A percentile compares a stretch with the other conserved stretches of the same genome.
These are phyloP conservation scores for Tenthredo amoena DNA, from an alignment of 2,888 invertebrate genomes.

Conservation along the genomic window DNA sequence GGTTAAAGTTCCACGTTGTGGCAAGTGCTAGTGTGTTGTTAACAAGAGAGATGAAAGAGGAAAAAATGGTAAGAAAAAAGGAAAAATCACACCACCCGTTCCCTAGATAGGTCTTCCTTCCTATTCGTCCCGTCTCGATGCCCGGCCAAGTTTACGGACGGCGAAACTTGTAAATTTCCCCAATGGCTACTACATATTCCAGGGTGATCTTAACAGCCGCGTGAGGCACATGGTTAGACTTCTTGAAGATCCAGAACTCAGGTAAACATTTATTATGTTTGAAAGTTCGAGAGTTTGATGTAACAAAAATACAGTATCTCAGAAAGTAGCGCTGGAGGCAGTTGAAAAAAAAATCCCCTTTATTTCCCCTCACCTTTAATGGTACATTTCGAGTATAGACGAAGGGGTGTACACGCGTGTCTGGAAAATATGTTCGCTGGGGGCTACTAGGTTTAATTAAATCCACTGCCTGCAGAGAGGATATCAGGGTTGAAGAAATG, in stretches of 20 bases:
- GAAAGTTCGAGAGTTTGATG: slow-evolving; percentile 47
- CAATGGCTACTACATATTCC: slow-evolving; percentile 56
- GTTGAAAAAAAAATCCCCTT: background rate
- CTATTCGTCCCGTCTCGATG: slow-evolving; percentile 45
- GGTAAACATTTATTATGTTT: slow-evolving; percentile 49
- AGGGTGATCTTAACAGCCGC: slow-evolving; percentile 51
- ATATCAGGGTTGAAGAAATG: background rate
- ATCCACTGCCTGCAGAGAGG: slow-evolving; percentile 63
- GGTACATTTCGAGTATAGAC: slow-evolving; percentile 8
- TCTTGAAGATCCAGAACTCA: slow-evolving; percentile 46
- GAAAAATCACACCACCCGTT: slow-evolving; percentile 41
- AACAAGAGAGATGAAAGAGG: slow-evolving; percentile 16
- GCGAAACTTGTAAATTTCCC: slow-evolving; percentile 56
- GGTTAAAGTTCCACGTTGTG: background rate
- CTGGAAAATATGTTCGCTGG: slow-evolving; percentile 65
- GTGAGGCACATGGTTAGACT: slow-evolving; percentile 40
- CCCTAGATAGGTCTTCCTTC: slow-evolving; percentile 39
- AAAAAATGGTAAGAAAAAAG: background rate
- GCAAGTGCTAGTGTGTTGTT: background rate
- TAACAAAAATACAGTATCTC: slow-evolving; percentile 48
- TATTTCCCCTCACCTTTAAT: background rate
- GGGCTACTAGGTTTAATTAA: slow-evolving; percentile 73
- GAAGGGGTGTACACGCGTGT: slow-evolving; percentile 49
- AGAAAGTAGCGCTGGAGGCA: slow-evolving; percentile 23
- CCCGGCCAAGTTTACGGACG: slow-evolving; percentile 49